Percentiles rank a stretch among this genome's conserved stretches.
Conservation (phyloP, 2,113 vertebrate genomes). For the Hemiprocne comata region DNA sequence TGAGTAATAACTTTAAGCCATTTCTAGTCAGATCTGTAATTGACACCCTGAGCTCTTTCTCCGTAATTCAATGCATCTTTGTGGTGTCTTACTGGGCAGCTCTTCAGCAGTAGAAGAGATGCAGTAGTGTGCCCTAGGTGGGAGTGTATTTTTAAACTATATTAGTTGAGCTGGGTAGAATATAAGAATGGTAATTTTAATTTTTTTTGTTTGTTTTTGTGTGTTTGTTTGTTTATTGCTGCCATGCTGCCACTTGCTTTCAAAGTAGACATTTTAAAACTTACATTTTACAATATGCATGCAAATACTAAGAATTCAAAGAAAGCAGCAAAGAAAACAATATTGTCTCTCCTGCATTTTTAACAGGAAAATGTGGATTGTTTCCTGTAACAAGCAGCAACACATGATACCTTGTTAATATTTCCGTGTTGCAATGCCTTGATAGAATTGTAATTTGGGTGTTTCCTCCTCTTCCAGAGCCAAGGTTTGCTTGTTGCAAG, state of each 20-base stretch:
- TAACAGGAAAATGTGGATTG: background rate
- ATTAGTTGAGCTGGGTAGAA: background rate
- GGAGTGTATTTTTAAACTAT: constrained; percentile 35
- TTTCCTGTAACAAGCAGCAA: background rate
- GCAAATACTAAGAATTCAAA: background rate
- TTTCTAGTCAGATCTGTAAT: background rate
- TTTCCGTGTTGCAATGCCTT: background rate
- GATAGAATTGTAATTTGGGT: background rate
- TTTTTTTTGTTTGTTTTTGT: background rate
- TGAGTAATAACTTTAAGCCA: background rate
- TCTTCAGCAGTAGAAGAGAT: background rate
- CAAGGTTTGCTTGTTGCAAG: background rate
- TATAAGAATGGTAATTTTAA: background rate
- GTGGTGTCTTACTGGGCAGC: background rate
- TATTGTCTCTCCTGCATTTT: background rate
- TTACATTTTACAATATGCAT: background rate
- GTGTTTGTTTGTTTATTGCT: background rate
- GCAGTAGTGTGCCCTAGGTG: constrained; percentile 13
- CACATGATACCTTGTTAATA: background rate
- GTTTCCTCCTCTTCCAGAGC: background rate
- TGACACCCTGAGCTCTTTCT: background rate
- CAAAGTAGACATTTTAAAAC: background rate
- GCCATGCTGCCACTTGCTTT: background rate
- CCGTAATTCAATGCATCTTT: background rate
- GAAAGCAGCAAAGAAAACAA: background rate